These are phyloP conservation scores for Gallinago media DNA, from an alignment of 2,113 vertebrate genomes.

Conservation along the genomic window DNA sequence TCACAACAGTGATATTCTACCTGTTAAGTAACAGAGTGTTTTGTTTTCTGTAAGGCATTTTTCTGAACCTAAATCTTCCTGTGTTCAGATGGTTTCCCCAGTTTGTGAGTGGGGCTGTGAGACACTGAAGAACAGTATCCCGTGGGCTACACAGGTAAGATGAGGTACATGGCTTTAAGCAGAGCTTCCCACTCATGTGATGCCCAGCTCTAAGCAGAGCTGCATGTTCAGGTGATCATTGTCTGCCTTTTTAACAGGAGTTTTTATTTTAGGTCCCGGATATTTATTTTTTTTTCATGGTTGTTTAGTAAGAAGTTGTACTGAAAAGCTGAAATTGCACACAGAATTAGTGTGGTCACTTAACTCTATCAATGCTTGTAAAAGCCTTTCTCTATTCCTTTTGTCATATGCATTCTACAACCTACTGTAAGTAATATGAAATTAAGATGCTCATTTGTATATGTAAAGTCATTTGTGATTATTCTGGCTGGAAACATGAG, in stretches of 20 bases:
- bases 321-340: neutral
- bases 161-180: neutral
- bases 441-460: neutral
- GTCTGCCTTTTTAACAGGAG: neutral
- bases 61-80: neutral
- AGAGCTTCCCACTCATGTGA: neutral
- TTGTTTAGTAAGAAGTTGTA: neutral
- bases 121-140: neutral
- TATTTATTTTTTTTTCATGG: neutral
- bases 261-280: neutral
- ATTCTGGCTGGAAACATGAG: neutral
- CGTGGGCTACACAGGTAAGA: neutral
- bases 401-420: accelerated
- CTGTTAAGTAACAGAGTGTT: neutral
- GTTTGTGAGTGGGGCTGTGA: neutral
- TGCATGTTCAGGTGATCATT: neutral
- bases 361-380: accelerated
- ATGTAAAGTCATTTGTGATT: neutral
- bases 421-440: neutral
- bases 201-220: neutral
- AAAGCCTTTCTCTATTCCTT: neutral
- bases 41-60: neutral
- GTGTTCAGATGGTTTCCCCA: neutral
- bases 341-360: neutral
- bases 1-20: neutral